Evolutionary conservation across 2,797 vertebrate species (phyloP).

Genomic region (Pantherophis alleghaniensis): DNA sequence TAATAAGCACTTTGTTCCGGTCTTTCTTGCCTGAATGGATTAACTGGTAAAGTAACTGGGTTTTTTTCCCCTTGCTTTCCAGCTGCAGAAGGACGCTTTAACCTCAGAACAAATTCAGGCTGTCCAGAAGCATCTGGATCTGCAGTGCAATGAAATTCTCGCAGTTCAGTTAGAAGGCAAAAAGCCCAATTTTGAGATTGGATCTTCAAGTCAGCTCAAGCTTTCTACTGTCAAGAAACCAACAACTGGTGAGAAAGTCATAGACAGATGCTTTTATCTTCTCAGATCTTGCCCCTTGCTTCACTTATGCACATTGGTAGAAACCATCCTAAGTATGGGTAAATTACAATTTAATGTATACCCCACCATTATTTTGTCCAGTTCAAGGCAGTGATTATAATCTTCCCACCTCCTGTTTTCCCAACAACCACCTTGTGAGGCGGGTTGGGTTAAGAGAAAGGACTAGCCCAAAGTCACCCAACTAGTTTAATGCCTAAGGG

Average conservation of each 20-base stretch:
- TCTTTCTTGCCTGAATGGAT: neutral
- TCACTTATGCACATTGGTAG: neutral
- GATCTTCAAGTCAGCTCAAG: slow-evolving; percentile 88
- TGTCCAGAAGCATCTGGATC: slow-evolving; percentile 67
- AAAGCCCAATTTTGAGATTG: slow-evolving; percentile 92
- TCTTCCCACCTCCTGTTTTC: neutral
- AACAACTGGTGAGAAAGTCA: slow-evolving; percentile 69
- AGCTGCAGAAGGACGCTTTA: slow-evolving; percentile 77
- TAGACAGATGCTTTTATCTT: neutral
- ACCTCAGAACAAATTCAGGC: slow-evolving; percentile 67
- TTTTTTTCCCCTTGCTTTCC: slow-evolving; percentile 21
- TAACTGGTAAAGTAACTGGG: neutral
- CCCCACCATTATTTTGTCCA: neutral
- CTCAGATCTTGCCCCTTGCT: neutral
- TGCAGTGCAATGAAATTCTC: slow-evolving; percentile 70
- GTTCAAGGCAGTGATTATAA: neutral
- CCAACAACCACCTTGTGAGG: neutral
- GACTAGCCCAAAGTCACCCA: neutral
- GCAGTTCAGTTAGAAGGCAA: slow-evolving; percentile 78
- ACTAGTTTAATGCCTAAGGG: neutral
- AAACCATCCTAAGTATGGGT: neutral
- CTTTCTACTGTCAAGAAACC: slow-evolving; percentile 80
- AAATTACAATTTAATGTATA: neutral
- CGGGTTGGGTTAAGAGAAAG: neutral
- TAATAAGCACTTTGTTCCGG: neutral